These are phyloP conservation scores for Ptiloglossa arizonensis DNA, from an alignment of 1,140 invertebrate species.

Conservation along the genomic window DNA sequence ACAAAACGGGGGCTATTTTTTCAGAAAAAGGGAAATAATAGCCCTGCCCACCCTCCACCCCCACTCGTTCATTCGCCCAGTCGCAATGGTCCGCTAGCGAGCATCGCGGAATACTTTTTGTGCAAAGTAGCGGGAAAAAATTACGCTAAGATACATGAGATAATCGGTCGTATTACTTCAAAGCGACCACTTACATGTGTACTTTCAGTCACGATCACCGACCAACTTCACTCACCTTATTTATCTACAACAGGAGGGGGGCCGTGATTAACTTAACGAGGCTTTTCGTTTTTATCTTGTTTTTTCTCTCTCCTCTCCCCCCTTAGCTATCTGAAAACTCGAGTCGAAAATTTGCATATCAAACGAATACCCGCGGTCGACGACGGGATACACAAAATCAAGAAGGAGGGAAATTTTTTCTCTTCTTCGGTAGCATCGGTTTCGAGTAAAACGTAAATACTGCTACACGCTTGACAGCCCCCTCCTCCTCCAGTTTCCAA, in stretches of 20 bases:
- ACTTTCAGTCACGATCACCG: neutral
- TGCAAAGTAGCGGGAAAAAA: neutral
- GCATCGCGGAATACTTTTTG: too few relatives aligned
- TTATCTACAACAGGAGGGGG: constrained; percentile 23
- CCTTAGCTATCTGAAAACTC: too few relatives aligned
- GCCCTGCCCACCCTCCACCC: too few relatives aligned
- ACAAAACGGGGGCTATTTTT: too few relatives aligned
- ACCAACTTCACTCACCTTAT: constrained; percentile 1
- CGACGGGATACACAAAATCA: neutral
- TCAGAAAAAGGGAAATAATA: too few relatives aligned
- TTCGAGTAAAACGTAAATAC: neutral
- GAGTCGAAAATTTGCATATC: constrained; percentile 19
- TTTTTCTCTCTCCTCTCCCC: too few relatives aligned
- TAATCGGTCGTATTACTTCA: neutral
- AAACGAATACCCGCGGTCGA: neutral
- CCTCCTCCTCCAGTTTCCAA: too few relatives aligned
- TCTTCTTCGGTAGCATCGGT: neutral
- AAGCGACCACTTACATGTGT: neutral
- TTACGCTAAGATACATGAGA: neutral
- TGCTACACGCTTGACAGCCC: neutral
- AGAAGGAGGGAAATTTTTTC: neutral
- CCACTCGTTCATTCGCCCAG: too few relatives aligned
- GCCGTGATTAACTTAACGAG: constrained; percentile 16
- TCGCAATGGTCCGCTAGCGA: too few relatives aligned
- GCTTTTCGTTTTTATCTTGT: neutral